Evolutionary conservation across 2,888 invertebrate genomes (phyloP).

Genomic region (Polia nebulosa): DNA sequence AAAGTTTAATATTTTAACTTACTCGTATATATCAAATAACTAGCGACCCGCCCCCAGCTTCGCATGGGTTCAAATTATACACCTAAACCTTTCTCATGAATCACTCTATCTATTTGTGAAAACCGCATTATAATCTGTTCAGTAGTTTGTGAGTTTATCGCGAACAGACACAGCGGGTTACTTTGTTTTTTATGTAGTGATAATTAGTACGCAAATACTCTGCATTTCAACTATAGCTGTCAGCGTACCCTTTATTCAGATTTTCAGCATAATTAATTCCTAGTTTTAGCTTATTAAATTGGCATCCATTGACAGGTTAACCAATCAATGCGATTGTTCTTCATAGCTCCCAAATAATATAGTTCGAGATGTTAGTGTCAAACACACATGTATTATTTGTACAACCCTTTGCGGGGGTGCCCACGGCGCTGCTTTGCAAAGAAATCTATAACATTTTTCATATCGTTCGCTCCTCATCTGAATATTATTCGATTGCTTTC

Average conservation of each 20-base stretch:
- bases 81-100: no score
- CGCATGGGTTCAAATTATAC: no score
- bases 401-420: slow-evolving; percentile 60
- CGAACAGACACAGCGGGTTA: no score
- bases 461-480: slow-evolving; percentile 75
- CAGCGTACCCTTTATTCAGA: slow-evolving; percentile 5
- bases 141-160: no score
- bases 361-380: slow-evolving; percentile 38
- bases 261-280: slow-evolving; percentile 6
- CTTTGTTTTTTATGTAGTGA: no score
- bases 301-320: slow-evolving; percentile 1
- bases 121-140: no score
- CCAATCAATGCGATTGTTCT: slow-evolving; percentile 9
- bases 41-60: no score
- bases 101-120: no score
- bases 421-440: slow-evolving; percentile 62
- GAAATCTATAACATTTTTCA: slow-evolving; percentile 75
- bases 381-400: slow-evolving; percentile 60
- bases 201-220: slow-evolving; percentile 2
- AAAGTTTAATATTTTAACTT: background rate
- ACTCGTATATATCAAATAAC: background rate
- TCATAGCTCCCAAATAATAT: background rate
- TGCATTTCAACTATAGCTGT: background rate
- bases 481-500: slow-evolving; percentile 81
- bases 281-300: slow-evolving; percentile 14